Percentiles rank a stretch among this genome's conserved stretches.
Evolutionary conservation across 2,113 vertebrate species (phyloP).

Genomic region (Dicrurus megarhynchus): DNA sequence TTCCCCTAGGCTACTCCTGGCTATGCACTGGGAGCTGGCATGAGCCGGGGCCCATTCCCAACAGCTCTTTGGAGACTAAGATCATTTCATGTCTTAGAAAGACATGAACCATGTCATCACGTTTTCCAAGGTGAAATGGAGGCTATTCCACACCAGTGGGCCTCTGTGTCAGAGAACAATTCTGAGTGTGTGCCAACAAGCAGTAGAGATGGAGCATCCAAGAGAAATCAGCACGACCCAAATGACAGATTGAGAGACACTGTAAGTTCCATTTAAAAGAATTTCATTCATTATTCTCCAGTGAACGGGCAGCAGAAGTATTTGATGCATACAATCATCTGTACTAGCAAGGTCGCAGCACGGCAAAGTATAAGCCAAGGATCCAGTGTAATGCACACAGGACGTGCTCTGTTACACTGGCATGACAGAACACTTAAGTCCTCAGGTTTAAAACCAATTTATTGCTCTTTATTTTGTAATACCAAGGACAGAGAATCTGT

Average conservation of each 20-base stretch:
- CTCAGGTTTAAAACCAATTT: background rate
- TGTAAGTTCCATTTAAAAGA: background rate
- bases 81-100: background rate
- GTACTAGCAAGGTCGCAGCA: background rate
- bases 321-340: background rate
- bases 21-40: background rate
- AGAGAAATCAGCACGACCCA: background rate
- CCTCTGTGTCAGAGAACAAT: background rate
- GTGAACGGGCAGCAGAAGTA: background rate
- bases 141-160: background rate
- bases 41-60: background rate
- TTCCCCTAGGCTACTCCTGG: background rate
- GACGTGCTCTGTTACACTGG: background rate
- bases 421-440: background rate
- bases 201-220: background rate
- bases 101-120: background rate
- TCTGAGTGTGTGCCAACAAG: background rate
- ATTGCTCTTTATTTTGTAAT: background rate
- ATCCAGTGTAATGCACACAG: background rate
- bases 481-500: background rate
- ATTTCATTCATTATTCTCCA: background rate
- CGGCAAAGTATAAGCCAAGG: background rate
- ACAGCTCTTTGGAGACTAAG: background rate
- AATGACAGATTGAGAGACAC: background rate
- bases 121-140: background rate